Percentiles rank a stretch among this genome's conserved stretches.
Evolutionary conservation across 2,888 invertebrate genomes (phyloP).

Genomic region (Argyra leucocephala): DNA sequence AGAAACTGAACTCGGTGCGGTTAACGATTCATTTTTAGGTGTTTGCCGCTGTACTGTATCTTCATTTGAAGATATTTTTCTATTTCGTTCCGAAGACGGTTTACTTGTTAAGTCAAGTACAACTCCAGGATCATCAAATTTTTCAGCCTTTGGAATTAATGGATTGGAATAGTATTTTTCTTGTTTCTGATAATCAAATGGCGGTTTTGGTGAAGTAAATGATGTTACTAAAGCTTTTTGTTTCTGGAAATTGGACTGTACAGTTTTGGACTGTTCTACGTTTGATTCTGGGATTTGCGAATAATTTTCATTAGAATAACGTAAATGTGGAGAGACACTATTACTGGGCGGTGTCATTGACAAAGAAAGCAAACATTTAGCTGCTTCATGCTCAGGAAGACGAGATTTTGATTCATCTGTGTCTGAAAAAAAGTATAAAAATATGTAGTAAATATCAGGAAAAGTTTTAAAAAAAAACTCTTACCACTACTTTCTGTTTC

Average conservation of each 20-base stretch:
- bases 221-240: constrained; percentile 31
- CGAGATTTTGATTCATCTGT: constrained; percentile 59
- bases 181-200: constrained; percentile 42
- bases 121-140: constrained; percentile 33
- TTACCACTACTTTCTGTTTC: constrained; percentile 61
- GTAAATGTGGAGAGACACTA: constrained; percentile 36
- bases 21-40: constrained; percentile 11
- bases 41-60: neutral
- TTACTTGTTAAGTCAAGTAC: constrained; percentile 42
- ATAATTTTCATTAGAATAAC: constrained; percentile 11
- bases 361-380: constrained; percentile 68
- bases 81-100: constrained; percentile 22
- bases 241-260: constrained; percentile 18
- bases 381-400: constrained; percentile 77
- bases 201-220: constrained; percentile 41
- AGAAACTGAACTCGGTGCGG: constrained; percentile 10
- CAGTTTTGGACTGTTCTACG: constrained; percentile 12
- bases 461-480: constrained; percentile 29
- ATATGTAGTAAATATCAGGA: neutral
- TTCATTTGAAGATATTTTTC: neutral
- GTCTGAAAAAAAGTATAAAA: constrained; percentile 41
- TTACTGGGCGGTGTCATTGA: constrained; percentile 48
- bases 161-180: constrained; percentile 44
- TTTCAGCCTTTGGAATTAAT: constrained; percentile 34
- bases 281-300: neutral